A percentile compares a stretch with the other conserved stretches of the same genome.
phyloP scores from a whole-genome alignment of 2,113 vertebrate genomes.

The Tautogolabrus adspersus region DNA sequence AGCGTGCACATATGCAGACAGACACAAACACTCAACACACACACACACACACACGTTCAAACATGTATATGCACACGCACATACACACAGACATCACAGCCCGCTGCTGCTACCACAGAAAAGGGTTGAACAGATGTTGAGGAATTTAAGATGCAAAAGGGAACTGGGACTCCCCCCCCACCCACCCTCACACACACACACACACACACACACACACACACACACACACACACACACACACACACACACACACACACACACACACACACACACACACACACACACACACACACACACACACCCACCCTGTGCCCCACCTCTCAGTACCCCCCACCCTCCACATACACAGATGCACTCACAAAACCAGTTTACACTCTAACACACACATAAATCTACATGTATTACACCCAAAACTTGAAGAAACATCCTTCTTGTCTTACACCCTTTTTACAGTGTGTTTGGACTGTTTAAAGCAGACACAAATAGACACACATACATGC shows the following conservation, averaged over 20 bases:
- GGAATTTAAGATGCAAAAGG: slow-evolving; percentile 90
- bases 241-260: slow-evolving; percentile 20
- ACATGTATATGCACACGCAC: slow-evolving; percentile 16
- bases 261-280: slow-evolving; percentile 18
- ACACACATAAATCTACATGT: slow-evolving; percentile 65
- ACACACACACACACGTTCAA: slow-evolving; percentile 7
- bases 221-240: slow-evolving; percentile 17
- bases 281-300: slow-evolving; percentile 39
- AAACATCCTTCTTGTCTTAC: slow-evolving; percentile 14
- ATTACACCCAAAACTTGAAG: slow-evolving; percentile 61
- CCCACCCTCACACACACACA: slow-evolving; percentile 20
- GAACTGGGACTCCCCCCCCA: slow-evolving; percentile 72
- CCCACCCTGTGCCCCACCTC: slow-evolving; percentile 55
- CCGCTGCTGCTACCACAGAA: slow-evolving; percentile 71
- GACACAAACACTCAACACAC: slow-evolving; percentile 49
- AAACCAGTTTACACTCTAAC: slow-evolving; percentile 52
- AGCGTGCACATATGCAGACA: slow-evolving; percentile 71
- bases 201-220: slow-evolving; percentile 23
- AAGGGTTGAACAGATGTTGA: slow-evolving; percentile 90
- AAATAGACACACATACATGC: slow-evolving; percentile 45
- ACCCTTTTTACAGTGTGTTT: background rate
- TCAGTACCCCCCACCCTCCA: slow-evolving; percentile 43
- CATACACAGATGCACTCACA: slow-evolving; percentile 10
- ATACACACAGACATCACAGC: slow-evolving; percentile 64
- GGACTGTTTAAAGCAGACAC: background rate